Evolutionary conservation across 1,140 invertebrate genomes (phyloP).

Genomic region (Halyomorpha halys): DNA sequence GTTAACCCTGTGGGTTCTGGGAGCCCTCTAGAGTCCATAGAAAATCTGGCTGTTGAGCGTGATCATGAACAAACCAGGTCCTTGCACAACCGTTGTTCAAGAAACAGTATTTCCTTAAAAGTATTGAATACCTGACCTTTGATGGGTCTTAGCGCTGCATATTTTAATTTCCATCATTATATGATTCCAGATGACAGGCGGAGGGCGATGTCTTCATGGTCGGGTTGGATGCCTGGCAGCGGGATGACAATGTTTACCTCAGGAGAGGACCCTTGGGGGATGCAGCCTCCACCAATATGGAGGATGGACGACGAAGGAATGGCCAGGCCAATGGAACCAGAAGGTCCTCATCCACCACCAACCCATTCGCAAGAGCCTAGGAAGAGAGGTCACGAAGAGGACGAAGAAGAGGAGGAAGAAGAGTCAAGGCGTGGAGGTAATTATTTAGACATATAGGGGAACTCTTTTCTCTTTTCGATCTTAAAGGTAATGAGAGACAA

Average conservation of each 20-base stretch:
- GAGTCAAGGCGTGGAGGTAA: neutral
- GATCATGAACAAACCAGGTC: too few relatives aligned
- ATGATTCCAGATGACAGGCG: neutral
- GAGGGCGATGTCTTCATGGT: constrained; percentile 23
- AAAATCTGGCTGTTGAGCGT: too few relatives aligned
- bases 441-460: too few relatives aligned
- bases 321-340: neutral
- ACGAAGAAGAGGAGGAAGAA: constrained; percentile 13
- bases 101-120: too few relatives aligned
- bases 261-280: constrained; percentile 15
- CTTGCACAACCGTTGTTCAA: too few relatives aligned
- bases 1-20: too few relatives aligned
- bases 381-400: constrained; percentile 13
- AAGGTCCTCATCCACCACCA: neutral
- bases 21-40: too few relatives aligned
- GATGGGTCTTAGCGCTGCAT: too few relatives aligned
- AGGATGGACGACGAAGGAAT: neutral
- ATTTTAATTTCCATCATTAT: too few relatives aligned
- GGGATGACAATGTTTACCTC: constrained; percentile 29
- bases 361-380: neutral
- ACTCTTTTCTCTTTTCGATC: too few relatives aligned
- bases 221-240: constrained; percentile 30
- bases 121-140: too few relatives aligned
- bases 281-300: constrained; percentile 18
- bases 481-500: too few relatives aligned